These are phyloP conservation scores for Tenthredo notha DNA, from an alignment of 2,888 invertebrate species.

Conservation along the genomic window DNA sequence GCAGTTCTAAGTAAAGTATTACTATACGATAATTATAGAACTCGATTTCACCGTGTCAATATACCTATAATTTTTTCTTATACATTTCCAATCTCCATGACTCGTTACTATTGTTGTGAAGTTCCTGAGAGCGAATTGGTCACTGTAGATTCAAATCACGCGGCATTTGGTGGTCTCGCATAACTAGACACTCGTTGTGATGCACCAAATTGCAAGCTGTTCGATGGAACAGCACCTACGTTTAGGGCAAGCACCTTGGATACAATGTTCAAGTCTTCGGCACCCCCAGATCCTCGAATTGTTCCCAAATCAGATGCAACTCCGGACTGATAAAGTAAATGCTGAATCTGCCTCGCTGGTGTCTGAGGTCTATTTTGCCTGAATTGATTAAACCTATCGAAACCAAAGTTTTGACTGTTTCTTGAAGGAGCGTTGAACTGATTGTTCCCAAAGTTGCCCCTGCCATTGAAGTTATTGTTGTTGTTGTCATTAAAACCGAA, in stretches of 20 bases:
- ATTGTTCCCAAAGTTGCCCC: slow-evolving; percentile 62
- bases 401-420: slow-evolving; percentile 64
- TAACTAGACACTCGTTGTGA: slow-evolving; percentile 56
- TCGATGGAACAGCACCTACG: slow-evolving; percentile 82
- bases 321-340: slow-evolving; percentile 84
- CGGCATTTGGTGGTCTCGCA: slow-evolving; percentile 55
- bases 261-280: slow-evolving; percentile 90
- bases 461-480: slow-evolving; percentile 55
- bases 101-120: slow-evolving; percentile 58
- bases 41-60: slow-evolving; percentile 68
- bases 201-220: slow-evolving; percentile 63
- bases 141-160: slow-evolving; percentile 57
- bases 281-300: slow-evolving; percentile 78
- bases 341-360: slow-evolving; percentile 83
- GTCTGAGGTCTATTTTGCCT: slow-evolving; percentile 69
- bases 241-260: slow-evolving; percentile 90
- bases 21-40: slow-evolving; percentile 60
- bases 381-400: slow-evolving; percentile 62
- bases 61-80: slow-evolving; percentile 63
- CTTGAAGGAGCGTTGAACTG: slow-evolving; percentile 56
- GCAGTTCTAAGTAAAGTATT: background rate
- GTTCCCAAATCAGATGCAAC: slow-evolving; percentile 78
- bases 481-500: slow-evolving; percentile 81
- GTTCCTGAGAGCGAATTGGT: slow-evolving; percentile 41
- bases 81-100: slow-evolving; percentile 63